Percentiles rank a stretch among this genome's conserved stretches.
Conservation (phyloP, 2,888 invertebrate genomes). For the Zele albiditarsus region DNA sequence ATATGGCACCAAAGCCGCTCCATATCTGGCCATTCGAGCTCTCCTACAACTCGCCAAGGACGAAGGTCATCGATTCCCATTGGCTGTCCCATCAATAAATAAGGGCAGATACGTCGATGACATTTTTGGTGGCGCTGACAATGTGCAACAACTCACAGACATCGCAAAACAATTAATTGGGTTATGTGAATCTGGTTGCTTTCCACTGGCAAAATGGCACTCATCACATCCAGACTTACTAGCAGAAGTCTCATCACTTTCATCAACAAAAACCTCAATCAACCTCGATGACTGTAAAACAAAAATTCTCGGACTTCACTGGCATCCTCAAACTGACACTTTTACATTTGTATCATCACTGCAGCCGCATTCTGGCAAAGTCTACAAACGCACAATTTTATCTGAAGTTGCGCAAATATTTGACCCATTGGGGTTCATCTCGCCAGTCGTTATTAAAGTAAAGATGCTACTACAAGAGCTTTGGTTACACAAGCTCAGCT, state of each 20-base stretch:
- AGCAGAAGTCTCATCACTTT: too few species aligned
- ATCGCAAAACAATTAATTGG: neutral
- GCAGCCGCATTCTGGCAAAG: neutral
- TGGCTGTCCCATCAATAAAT: slow-evolving; percentile 21
- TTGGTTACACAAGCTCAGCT: neutral
- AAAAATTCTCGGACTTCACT: neutral
- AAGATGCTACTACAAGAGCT: neutral
- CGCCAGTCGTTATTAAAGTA: neutral
- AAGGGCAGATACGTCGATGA: too few species aligned
- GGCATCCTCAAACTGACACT: neutral
- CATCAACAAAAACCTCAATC: neutral
- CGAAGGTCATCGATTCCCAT: slow-evolving; percentile 40
- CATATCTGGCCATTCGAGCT: slow-evolving; percentile 25
- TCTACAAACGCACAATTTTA: neutral
- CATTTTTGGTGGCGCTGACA: slow-evolving; percentile 34
- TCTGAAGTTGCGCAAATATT: too few species aligned
- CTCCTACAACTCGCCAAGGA: slow-evolving; percentile 39
- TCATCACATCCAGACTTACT: neutral
- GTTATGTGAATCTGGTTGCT: slow-evolving; percentile 42
- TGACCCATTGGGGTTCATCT: neutral
- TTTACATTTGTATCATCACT: neutral
- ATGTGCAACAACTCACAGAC: neutral
- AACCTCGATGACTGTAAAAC: neutral
- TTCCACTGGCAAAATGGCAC: slow-evolving; percentile 34
- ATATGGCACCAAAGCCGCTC: too few species aligned